Conservation (phyloP, 2,888 invertebrate genomes). For the Homarus gammarus region DNA sequence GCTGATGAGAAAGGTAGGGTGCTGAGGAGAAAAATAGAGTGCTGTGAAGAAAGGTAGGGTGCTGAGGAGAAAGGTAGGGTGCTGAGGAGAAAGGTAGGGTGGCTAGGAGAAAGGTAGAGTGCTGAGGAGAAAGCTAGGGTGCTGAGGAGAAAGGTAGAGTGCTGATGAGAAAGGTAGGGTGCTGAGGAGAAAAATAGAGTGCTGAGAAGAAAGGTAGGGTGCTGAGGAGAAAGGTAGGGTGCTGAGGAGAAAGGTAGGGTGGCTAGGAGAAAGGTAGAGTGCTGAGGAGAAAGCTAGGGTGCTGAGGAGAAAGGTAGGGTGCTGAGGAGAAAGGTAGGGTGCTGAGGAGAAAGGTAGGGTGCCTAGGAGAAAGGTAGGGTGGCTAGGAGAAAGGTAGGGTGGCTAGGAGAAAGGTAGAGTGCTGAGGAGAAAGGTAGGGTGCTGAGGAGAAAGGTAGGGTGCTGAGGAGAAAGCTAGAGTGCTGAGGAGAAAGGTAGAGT, state of each 20-base stretch:
- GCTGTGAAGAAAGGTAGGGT: neutral
- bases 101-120: slow-evolving; percentile 19
- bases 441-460: too few species aligned
- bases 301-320: neutral
- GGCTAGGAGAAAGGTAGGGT: too few species aligned
- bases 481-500: neutral
- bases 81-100: neutral
- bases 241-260: neutral
- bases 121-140: too few species aligned
- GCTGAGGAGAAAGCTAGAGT: neutral
- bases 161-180: too few species aligned
- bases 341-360: neutral
- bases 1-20: too few species aligned
- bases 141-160: too few species aligned
- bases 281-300: neutral
- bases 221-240: neutral
- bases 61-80: neutral
- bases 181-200: too few species aligned
- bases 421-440: too few species aligned
- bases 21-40: neutral
- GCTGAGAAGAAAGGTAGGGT: neutral
- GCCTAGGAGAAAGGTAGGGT: too few species aligned
- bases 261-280: neutral
- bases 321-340: neutral
- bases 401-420: neutral